A percentile compares a stretch with the other conserved stretches of the same genome.
Conservation (phyloP, 1,140 invertebrate genomes). For the Protaetia brevitarsis region DNA sequence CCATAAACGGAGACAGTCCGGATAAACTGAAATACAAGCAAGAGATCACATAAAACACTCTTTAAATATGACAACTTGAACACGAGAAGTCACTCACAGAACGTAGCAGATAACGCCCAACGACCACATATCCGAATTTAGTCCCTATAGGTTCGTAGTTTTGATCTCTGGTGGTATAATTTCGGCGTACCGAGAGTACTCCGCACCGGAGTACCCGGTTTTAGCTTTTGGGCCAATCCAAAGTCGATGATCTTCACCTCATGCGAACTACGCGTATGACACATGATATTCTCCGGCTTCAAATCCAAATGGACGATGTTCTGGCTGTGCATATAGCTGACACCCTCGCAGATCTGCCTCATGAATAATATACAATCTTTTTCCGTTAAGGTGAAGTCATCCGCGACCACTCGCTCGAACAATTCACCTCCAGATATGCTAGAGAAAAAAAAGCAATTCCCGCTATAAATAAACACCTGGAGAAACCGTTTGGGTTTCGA, state of each 20-base stretch:
- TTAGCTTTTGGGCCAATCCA: slow-evolving; percentile 77
- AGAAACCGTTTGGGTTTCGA: no score
- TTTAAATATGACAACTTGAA: neutral
- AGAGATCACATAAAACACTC: neutral
- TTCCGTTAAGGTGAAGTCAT: slow-evolving; percentile 90
- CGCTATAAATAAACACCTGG: neutral
- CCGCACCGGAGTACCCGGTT: slow-evolving; percentile 66
- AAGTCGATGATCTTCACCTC: slow-evolving; percentile 91
- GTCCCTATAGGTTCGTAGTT: slow-evolving; percentile 85
- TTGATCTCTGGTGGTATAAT: slow-evolving; percentile 87
- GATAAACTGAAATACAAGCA: slow-evolving; percentile 55
- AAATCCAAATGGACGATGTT: slow-evolving; percentile 86
- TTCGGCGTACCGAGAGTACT: slow-evolving; percentile 91
- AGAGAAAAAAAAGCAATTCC: slow-evolving; percentile 33
- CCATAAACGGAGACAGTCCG: slow-evolving; percentile 91
- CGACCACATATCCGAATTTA: slow-evolving; percentile 91
- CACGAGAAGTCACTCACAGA: slow-evolving; percentile 68
- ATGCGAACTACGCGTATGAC: slow-evolving; percentile 74
- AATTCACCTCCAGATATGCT: slow-evolving; percentile 90
- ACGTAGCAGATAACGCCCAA: slow-evolving; percentile 92
- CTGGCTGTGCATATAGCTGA: slow-evolving; percentile 85
- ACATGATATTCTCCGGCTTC: slow-evolving; percentile 94
- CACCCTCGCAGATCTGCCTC: slow-evolving; percentile 85
- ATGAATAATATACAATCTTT: slow-evolving; percentile 88
- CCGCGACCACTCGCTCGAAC: slow-evolving; percentile 87